Evolutionary conservation across 53 echinoderm and acorn worm species (phyloP).

Genomic region (Arbacia lixula): DNA sequence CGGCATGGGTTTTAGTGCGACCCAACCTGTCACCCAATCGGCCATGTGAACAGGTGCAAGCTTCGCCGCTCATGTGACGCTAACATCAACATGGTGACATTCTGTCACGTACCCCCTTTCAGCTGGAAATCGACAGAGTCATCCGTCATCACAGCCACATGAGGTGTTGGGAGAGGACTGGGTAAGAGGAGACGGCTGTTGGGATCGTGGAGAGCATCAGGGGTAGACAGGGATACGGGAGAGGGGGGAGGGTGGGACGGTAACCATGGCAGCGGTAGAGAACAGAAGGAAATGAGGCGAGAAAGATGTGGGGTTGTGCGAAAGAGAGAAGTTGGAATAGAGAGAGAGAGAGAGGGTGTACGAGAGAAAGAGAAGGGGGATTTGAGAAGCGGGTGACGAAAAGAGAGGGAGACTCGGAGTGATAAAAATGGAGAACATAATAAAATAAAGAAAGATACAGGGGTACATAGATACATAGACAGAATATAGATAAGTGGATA

Average conservation of each 20-base stretch:
- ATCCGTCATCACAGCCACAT: conserved; percentile 11
- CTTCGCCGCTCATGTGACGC: conserved; percentile 8
- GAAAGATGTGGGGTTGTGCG: not conserved
- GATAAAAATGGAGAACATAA: no score
- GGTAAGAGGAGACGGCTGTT: not conserved
- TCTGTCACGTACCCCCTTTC: conserved; percentile 9
- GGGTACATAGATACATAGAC: no score
- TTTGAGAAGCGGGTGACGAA: no score
- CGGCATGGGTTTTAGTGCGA: no score
- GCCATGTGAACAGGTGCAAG: conserved; percentile 20
- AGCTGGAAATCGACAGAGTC: conserved; percentile 17
- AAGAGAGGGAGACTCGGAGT: no score
- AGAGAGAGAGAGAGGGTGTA: not conserved
- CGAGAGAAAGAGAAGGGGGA: not conserved
- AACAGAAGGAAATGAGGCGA: not conserved
- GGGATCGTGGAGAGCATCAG: not conserved
- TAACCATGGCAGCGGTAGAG: not conserved
- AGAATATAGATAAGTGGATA: no score
- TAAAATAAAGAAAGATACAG: no score
- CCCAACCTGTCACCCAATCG: conserved; percentile 19
- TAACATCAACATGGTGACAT: conserved; percentile 21
- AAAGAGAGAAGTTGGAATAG: no score
- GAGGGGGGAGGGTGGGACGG: not conserved
- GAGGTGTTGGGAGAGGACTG: conserved; percentile 20
- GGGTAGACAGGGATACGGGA: not conserved